Conservation (phyloP, 2,797 vertebrate species). For the Carcharodon carcharias region DNA sequence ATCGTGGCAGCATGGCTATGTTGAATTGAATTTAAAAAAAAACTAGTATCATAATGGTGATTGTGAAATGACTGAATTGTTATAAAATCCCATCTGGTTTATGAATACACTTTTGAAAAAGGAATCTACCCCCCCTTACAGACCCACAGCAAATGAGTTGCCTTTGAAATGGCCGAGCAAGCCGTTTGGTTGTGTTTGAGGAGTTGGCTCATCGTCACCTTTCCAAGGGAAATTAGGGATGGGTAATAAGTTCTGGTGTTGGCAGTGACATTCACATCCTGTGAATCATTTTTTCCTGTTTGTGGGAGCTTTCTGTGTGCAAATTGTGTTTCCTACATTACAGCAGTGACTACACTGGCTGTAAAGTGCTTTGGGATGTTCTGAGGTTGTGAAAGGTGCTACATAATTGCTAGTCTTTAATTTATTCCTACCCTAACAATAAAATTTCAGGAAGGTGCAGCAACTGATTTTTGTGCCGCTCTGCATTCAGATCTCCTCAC, state of each 20-base stretch:
- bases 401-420: background rate
- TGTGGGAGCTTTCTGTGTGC: background rate
- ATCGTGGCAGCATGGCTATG: background rate
- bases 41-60: background rate
- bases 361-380: background rate
- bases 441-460: background rate
- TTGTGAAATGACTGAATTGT: background rate
- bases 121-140: too few relatives aligned
- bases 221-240: background rate
- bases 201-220: too few relatives aligned
- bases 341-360: background rate
- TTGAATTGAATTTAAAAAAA: too few relatives aligned
- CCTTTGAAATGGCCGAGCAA: background rate
- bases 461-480: background rate
- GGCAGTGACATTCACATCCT: too few relatives aligned
- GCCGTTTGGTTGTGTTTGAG: background rate
- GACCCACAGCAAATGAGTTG: too few relatives aligned
- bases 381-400: background rate
- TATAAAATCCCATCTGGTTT: background rate
- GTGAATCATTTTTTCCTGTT: background rate
- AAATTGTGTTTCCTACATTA: background rate
- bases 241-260: background rate
- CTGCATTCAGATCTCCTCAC: too few relatives aligned
- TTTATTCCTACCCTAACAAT: background rate
- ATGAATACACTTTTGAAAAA: too few relatives aligned